Conservation (phyloP, 2,797 vertebrate species). For the Schizopygopsis malacanthus region DNA sequence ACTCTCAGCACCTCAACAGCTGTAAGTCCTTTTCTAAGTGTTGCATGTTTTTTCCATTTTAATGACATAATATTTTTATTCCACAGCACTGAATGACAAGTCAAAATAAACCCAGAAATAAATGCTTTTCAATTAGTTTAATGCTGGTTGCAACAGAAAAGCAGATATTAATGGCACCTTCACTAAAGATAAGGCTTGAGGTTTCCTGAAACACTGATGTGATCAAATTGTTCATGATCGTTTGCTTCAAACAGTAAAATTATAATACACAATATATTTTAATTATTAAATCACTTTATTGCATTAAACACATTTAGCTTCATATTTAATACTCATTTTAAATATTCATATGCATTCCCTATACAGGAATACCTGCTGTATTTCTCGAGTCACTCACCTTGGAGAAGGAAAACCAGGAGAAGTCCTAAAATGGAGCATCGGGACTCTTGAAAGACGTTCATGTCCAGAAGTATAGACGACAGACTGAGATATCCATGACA, state of each 20-base stretch:
- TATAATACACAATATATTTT: no score
- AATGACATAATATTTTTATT: no score
- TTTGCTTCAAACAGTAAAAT: neutral
- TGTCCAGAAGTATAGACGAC: neutral
- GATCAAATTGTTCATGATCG: neutral
- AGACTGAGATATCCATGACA: neutral
- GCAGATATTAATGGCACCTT: no score
- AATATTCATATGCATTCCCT: no score
- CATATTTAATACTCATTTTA: no score
- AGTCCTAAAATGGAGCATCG: neutral
- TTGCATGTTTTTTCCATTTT: no score
- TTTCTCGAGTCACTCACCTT: neutral
- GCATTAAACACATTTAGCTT: neutral
- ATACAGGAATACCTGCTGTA: no score
- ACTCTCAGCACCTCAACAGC: no score
- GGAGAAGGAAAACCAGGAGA: neutral
- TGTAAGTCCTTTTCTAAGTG: no score
- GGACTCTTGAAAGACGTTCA: neutral
- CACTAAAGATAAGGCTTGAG: conserved; percentile 7
- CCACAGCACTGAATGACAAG: fast-evolving
- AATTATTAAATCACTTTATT: no score
- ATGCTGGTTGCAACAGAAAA: neutral
- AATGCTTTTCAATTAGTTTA: no score
- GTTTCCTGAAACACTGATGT: conserved; percentile 12
- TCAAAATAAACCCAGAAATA: no score